These are phyloP conservation scores for Clarias macrocephalus DNA, from an alignment of 2,113 vertebrate species.

Conservation along the genomic window DNA sequence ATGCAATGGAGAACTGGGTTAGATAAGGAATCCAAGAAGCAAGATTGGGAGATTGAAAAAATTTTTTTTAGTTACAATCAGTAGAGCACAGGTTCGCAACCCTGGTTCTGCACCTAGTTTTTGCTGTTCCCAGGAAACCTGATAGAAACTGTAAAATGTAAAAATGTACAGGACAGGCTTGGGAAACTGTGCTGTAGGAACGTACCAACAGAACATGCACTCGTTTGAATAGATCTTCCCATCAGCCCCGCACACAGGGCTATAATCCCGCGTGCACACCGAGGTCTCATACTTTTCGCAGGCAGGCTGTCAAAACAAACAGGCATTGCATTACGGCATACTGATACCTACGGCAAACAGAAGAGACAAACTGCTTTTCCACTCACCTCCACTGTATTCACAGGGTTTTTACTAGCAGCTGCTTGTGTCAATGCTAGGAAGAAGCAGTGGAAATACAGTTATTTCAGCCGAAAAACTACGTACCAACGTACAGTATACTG, in stretches of 20 bases:
- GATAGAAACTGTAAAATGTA: not conserved
- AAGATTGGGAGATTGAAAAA: not conserved
- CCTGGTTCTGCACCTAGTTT: not conserved
- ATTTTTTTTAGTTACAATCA: not conserved
- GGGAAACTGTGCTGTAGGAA: not conserved
- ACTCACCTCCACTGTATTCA: not conserved
- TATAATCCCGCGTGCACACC: conserved; percentile 4
- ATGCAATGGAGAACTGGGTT: not conserved
- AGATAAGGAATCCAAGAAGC: not conserved
- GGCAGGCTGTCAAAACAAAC: conserved; percentile 27
- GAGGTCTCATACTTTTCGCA: not conserved
- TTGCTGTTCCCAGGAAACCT: not conserved
- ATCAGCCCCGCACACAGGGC: conserved; percentile 49
- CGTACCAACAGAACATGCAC: conserved; percentile 53
- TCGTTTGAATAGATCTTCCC: conserved; percentile 47
- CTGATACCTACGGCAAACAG: not conserved
- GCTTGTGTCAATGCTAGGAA: conserved; percentile 10
- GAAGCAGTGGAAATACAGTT: not conserved
- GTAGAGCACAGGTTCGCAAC: not conserved
- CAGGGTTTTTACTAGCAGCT: not conserved
- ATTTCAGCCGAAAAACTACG: not conserved
- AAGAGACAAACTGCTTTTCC: not conserved
- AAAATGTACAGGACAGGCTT: not conserved
- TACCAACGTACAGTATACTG: not conserved
- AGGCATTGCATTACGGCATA: not conserved